A percentile compares a stretch with the other conserved stretches of the same genome.
Evolutionary conservation across 2,888 invertebrate genomes (phyloP).

Genomic region (Ochropleura plecta): DNA sequence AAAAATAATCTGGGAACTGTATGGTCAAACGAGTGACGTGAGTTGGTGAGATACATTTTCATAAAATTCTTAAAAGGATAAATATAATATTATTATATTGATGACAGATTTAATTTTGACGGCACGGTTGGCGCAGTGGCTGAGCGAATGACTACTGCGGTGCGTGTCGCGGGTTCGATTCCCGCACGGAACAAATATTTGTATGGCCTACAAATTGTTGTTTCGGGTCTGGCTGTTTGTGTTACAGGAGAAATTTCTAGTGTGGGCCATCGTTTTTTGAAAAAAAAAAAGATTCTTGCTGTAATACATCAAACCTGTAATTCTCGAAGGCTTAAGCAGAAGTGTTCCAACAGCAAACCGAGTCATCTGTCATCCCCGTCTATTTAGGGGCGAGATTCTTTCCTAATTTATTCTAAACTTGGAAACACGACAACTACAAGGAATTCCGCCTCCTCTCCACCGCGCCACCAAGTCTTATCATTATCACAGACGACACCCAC

Average conservation of each 20-base stretch:
- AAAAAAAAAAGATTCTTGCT: too few species aligned
- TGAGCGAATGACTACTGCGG: too few species aligned
- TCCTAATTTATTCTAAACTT: not conserved
- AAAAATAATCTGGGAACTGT: not conserved
- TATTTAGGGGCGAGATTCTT: not conserved
- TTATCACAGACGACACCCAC: constrained; percentile 23
- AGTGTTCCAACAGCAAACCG: not conserved
- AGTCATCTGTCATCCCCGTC: not conserved
- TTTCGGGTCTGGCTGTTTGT: too few species aligned
- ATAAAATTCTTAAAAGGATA: not conserved
- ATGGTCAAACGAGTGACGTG: not conserved
- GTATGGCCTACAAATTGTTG: too few species aligned
- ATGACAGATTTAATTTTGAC: not conserved
- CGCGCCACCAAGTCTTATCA: not conserved
- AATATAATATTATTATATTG: too few species aligned
- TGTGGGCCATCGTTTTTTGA: too few species aligned
- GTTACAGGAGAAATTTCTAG: too few species aligned
- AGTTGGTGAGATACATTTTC: not conserved
- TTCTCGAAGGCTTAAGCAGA: not conserved
- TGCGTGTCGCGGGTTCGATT: too few species aligned
- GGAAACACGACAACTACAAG: not conserved
- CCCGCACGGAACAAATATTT: too few species aligned
- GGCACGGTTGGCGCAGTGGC: too few species aligned
- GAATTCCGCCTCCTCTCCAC: not conserved
- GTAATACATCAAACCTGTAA: not conserved